phyloP scores from a whole-genome alignment of 2,888 invertebrate genomes.

The Bombylius major region DNA sequence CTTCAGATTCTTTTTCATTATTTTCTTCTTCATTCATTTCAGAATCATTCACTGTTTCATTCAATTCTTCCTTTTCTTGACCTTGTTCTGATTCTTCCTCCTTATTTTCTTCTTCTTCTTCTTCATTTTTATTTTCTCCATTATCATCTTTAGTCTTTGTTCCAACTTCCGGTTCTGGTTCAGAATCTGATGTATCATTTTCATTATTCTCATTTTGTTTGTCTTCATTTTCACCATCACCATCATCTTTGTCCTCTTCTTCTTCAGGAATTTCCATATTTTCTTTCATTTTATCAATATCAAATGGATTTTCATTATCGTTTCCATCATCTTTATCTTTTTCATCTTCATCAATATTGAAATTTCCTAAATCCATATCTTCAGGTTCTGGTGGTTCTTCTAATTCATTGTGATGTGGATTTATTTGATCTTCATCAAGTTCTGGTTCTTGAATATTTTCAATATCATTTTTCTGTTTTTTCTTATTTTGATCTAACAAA shows the following conservation, averaged over 20 bases:
- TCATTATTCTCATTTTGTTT: conserved; percentile 40
- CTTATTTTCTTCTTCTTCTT: conserved; percentile 22
- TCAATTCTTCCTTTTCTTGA: conserved; percentile 36
- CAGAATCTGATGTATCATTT: conserved; percentile 42
- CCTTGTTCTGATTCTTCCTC: conserved; percentile 52
- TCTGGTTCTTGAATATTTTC: conserved; percentile 75
- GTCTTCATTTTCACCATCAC: conserved; percentile 39
- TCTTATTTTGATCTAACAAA: conserved; percentile 25
- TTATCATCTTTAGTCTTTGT: conserved; percentile 34
- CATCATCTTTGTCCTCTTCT: conserved; percentile 23
- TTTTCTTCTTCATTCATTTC: conserved; percentile 21
- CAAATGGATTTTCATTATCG: conserved; percentile 69
- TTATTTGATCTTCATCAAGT: conserved; percentile 61
- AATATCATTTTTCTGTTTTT: conserved; percentile 53
- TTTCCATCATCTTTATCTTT: conserved; percentile 41
- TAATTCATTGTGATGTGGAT: conserved; percentile 72
- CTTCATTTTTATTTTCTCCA: conserved; percentile 39
- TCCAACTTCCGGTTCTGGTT: conserved; percentile 20
- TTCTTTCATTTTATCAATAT: conserved; percentile 67
- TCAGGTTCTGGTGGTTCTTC: conserved; percentile 70
- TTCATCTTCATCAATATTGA: conserved; percentile 63
- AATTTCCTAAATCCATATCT: conserved; percentile 73
- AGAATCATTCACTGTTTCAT: conserved; percentile 36
- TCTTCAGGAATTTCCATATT: conserved; percentile 32
- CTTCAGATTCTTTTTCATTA: conserved; percentile 34